Evolutionary conservation across 2,113 vertebrate species (phyloP), one percentile per base, ranked within the genome.

Genomic region (Pleuronectes platessa): DNA sequence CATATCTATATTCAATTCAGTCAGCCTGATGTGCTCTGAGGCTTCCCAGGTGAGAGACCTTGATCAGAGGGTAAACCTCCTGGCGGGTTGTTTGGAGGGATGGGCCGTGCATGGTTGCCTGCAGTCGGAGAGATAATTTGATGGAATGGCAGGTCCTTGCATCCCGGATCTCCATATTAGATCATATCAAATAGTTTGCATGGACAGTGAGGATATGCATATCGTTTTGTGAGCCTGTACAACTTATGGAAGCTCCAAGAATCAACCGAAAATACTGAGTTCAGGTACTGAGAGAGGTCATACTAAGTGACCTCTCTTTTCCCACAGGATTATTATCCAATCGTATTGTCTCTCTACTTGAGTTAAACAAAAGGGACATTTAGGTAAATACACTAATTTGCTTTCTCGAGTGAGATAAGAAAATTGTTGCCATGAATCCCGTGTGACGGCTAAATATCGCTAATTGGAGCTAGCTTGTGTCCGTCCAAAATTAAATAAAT

Each of bases 21-120:
- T 59, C 70, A 21, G 83, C 65, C 61, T 81, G 72, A 77, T 84
- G 86, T 85, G 84, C 81, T 80, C 1, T 5, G 63, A 49, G 59
- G 70, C 73, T 76, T 74, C 78, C 79, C 76, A 86, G 90, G 84
- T 88, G 84, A 88, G 78, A 74, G 91, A 92, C 91, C 93, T 93
- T 92, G 90, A 92, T 88, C 81, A 59, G 86, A 87, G 89, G 89
- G 77, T 85, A 81, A 81, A 78, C 68, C 53, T 64, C 51, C 76
- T 60, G 35, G 20, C 9, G 45, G 82, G 45, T 74, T 73, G 63
- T 65, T 86, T 77, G 45, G 51, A 60, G 51, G 58, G 63, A 70
- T 63, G 63, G 68, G 62, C 47, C 1, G 8, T 68, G 81, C 61
- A 54, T 64, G 63, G 69, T 37, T 74, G 65, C 70, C 72, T 82